Evolutionary conservation across 1,140 invertebrate genomes (phyloP), one percentile per base, ranked within the genome.

Genomic region (Himalopsyche phryganea): DNA sequence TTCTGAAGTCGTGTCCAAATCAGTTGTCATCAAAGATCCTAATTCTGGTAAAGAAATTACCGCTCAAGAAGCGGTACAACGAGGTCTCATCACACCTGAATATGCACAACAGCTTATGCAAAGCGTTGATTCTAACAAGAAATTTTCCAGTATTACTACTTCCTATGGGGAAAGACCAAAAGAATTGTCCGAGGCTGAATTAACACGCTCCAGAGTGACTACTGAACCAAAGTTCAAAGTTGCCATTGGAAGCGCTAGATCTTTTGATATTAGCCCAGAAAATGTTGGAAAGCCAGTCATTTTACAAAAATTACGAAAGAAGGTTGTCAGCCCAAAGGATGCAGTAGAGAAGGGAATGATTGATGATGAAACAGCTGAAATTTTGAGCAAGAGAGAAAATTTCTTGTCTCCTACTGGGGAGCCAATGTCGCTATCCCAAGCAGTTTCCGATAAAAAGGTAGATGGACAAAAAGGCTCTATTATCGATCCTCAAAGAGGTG

Each of bases 401-500:
- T 76, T 74, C 9, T 65, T 68, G 58, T 80, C 77, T 65, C 71
- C 78, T 58, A 79, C 80, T 68, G 85, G 82, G 9, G 80, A 80
- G 42, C 76, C 80, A 6, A 66, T 94, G 13, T 85, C 80, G 13
- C 77, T 94, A 9, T 80, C 81, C 57, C 88, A 94, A 72, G 91
- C 91, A 11, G 80, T 96, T 15, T 82, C 85, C 54, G 74, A 79
- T 40, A 87, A 89, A 2, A 79, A 88, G 58, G 79, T 96, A 51
- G 84, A 95, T 77, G 82, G 85, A 9, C 79, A 85, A 20, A 80
- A 81, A 47, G 91, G 94, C 1, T 81, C 82, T 44, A 88, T 98
- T 49, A 75, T 86, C n/a, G 91, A 96, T 78, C 86, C 91, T 13
- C 81, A 89, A 68, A 82, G 85, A 58, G 91, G 92, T 52, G 85